These are phyloP conservation scores for Amiota mariae DNA, from an alignment of 2,888 invertebrate genomes.

Conservation along the genomic window DNA sequence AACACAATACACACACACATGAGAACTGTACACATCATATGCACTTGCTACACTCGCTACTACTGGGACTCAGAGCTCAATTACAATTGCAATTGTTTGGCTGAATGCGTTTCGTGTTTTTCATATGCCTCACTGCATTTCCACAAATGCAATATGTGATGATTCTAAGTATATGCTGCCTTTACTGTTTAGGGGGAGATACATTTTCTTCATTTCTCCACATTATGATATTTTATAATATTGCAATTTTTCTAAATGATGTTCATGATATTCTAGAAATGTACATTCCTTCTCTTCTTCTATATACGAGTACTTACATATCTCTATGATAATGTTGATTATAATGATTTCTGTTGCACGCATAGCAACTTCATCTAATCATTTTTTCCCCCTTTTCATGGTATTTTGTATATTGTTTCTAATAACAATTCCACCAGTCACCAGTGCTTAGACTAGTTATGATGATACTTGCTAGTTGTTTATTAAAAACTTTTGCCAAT, in stretches of 20 bases:
- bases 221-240: background rate
- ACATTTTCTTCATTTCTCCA: background rate
- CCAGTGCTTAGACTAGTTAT: constrained; percentile 14
- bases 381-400: too few relatives aligned
- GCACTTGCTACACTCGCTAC: too few relatives aligned
- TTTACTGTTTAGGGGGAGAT: background rate
- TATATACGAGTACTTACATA: too few relatives aligned
- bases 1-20: too few relatives aligned
- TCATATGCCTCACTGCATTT: constrained; percentile 15
- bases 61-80: constrained; percentile 13
- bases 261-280: constrained; percentile 9
- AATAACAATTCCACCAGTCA: constrained; percentile 21
- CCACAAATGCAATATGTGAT: constrained; percentile 1
- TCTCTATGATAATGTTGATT: too few relatives aligned
- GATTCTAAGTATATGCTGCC: constrained; percentile 35
- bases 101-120: constrained; percentile 14
- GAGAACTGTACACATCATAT: too few relatives aligned
- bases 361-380: background rate
- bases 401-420: background rate
- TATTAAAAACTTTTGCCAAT: background rate
- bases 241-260: constrained; percentile 31
- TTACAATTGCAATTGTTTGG: constrained; percentile 32
- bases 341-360: constrained; percentile 30
- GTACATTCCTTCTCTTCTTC: too few relatives aligned
- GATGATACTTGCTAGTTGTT: background rate